phyloP scores from a whole-genome alignment of 2,888 invertebrate species.

The Strigamia maritima region DNA sequence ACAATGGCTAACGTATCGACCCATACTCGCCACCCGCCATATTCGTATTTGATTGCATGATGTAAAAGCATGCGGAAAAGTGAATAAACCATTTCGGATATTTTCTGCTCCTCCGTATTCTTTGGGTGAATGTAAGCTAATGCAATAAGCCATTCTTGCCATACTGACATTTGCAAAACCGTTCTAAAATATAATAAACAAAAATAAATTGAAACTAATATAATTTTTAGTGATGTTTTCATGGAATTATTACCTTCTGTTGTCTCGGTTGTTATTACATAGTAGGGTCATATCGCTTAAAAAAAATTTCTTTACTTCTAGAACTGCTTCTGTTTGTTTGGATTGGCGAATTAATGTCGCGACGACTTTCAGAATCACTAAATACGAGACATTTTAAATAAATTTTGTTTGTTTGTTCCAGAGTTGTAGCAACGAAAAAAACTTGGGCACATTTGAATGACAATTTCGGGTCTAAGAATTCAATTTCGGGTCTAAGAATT shows the following conservation, averaged over 20 bases:
- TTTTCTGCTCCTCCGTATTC: slow-evolving; percentile 89
- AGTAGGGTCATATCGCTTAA: slow-evolving; percentile 97
- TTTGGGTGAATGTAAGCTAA: slow-evolving; percentile 97
- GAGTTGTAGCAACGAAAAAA: too few species aligned
- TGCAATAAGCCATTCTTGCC: slow-evolving; percentile 99
- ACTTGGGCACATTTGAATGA: too few species aligned
- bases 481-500: too few species aligned
- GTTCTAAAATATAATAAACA: slow-evolving; percentile 62
- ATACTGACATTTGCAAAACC: slow-evolving; percentile 99
- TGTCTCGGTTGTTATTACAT: slow-evolving; percentile 95
- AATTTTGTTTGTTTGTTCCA: too few species aligned
- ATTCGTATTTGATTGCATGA: slow-evolving; percentile 98
- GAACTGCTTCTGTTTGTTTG: slow-evolving; percentile 82
- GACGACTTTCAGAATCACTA: slow-evolving; percentile 97
- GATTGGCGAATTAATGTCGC: slow-evolving; percentile 95
- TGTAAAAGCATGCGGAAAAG: slow-evolving; percentile 95
- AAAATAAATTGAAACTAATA: neutral
- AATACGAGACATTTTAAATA: too few species aligned
- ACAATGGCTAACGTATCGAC: slow-evolving; percentile 98
- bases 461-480: too few species aligned
- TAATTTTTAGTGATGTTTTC: too few species aligned
- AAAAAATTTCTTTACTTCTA: slow-evolving; percentile 93
- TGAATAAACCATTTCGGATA: slow-evolving; percentile 97
- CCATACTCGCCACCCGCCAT: slow-evolving; percentile 99
- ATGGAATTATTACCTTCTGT: slow-evolving; percentile 77